Evolutionary conservation across 2,113 vertebrate genomes (phyloP).

Genomic region (Perca schrenkii): DNA sequence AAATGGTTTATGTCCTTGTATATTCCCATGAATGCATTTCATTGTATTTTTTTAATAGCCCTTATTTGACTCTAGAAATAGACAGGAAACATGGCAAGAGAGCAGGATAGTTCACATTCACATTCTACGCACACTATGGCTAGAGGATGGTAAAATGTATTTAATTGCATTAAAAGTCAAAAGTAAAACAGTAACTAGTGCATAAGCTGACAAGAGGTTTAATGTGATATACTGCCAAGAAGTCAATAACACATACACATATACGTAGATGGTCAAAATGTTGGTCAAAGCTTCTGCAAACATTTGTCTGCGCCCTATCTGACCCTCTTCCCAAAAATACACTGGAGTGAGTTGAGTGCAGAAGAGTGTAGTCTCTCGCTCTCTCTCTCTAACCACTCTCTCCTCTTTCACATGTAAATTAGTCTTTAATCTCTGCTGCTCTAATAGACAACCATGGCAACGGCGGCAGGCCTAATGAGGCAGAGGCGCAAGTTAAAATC

Average conservation of each 20-base stretch:
- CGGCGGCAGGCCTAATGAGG: conserved; percentile 82
- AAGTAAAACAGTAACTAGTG: neutral
- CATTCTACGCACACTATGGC: neutral
- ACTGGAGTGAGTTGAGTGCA: conserved; percentile 57
- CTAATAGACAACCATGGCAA: conserved; percentile 85
- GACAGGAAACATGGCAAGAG: conserved; percentile 42
- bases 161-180: neutral
- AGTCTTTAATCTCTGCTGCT: conserved; percentile 81
- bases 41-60: neutral
- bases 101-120: neutral
- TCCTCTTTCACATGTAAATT: conserved; percentile 84
- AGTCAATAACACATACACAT: neutral
- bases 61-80: neutral
- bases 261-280: conserved; percentile 38
- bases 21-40: neutral
- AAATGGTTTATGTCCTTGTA: neutral
- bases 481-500: conserved; percentile 78
- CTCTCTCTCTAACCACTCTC: conserved; percentile 50
- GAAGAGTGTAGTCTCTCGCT: conserved; percentile 44
- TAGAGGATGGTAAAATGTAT: neutral
- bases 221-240: neutral
- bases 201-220: neutral
- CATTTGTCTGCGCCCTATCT: conserved; percentile 58
- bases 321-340: conserved; percentile 63
- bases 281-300: conserved; percentile 61